Evolutionary conservation across 2,888 invertebrate genomes (phyloP), one percentile per base, ranked within the genome.

Genomic region (Perdita meconis): DNA sequence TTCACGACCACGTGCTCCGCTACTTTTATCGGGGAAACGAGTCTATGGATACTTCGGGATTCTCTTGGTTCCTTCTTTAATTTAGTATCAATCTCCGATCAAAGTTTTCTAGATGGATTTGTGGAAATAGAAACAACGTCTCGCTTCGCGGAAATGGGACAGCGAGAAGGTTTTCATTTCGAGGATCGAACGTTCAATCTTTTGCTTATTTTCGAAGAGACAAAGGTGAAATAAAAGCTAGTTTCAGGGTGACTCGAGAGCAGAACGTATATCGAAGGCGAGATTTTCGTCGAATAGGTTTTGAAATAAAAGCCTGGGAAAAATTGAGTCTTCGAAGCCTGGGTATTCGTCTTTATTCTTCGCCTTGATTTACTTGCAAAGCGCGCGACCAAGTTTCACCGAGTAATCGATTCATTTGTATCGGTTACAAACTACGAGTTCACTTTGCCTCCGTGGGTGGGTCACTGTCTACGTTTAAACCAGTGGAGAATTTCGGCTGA

Each of bases 401-500:
- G 2, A 6, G 42, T 59, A 72, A 59, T 72, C 59, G 59, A 59
- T 55, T 53, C 53, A 60, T 72, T 69, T 47, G 44, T 60, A 69
- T 72, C 60, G 44, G 38, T 55, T 60, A 38, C 22, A 30, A 42
- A 30, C 3, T 6, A 30, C 6, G 4, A 36, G 40, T 0, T 19
- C 13, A 19, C 19, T n/a, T 30, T 8, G 22, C 2, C n/a, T 10
- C 24, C 13, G 12, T 6, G 19, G 38, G 38, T 13, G 26, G 16
- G 34, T 42, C 57, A 8, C 47, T 24, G 19, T 22, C 61, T 56
- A 30, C 56, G 30, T 13, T 56, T 70, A 38, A 36, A 26, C 24
- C 26, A 30, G 4, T 13, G 36, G 13, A n/a, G 26, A 51, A 34
- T 38, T 3, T 5, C 10, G 30, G 16, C 34, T 16, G 13, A 26